Conservation (phyloP, 2,888 invertebrate genomes). For the Drosophila sordidula region DNA sequence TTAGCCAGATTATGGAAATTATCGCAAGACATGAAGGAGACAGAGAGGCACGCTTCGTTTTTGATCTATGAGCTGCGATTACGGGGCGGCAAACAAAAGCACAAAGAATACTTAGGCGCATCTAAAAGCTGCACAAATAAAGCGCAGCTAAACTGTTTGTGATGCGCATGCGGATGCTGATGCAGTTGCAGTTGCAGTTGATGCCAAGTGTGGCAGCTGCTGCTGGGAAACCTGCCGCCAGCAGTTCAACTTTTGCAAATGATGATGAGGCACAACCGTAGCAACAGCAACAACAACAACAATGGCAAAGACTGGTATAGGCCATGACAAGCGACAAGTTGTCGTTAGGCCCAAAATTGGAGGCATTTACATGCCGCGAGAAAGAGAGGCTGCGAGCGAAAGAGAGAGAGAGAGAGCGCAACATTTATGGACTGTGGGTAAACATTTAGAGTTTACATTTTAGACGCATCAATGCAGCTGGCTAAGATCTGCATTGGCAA, state of each 20-base stretch:
- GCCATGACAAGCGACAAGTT: slow-evolving; percentile 77
- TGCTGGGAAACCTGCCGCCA: slow-evolving; percentile 51
- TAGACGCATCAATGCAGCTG: slow-evolving; percentile 71
- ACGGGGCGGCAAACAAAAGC: slow-evolving; percentile 56
- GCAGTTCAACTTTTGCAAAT: slow-evolving; percentile 68
- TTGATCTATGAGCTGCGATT: slow-evolving; percentile 77
- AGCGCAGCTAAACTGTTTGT: slow-evolving; percentile 56
- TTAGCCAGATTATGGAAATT: slow-evolving; percentile 62
- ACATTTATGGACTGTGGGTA: slow-evolving; percentile 55
- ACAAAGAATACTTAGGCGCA: slow-evolving; percentile 44
- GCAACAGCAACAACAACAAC: slow-evolving; percentile 23
- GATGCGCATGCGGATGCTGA: slow-evolving; percentile 12
- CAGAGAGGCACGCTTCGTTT: slow-evolving; percentile 49
- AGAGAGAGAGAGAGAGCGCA: slow-evolving; percentile 4
- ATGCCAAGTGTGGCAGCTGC: slow-evolving; percentile 67
- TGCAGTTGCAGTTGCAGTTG: slow-evolving; percentile 18
- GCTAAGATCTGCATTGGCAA: slow-evolving; percentile 50
- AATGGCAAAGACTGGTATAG: slow-evolving; percentile 39
- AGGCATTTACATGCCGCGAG: slow-evolving; percentile 70
- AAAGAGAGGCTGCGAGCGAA: slow-evolving; percentile 13
- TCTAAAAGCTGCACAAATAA: slow-evolving; percentile 75
- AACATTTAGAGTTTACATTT: slow-evolving; percentile 52
- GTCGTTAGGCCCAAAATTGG: slow-evolving; percentile 78
- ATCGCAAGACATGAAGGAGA: slow-evolving; percentile 23
- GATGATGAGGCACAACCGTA: slow-evolving; percentile 70